These are phyloP conservation scores for Psittacus erithacus DNA, from an alignment of 2,113 vertebrate species.

Conservation along the genomic window DNA sequence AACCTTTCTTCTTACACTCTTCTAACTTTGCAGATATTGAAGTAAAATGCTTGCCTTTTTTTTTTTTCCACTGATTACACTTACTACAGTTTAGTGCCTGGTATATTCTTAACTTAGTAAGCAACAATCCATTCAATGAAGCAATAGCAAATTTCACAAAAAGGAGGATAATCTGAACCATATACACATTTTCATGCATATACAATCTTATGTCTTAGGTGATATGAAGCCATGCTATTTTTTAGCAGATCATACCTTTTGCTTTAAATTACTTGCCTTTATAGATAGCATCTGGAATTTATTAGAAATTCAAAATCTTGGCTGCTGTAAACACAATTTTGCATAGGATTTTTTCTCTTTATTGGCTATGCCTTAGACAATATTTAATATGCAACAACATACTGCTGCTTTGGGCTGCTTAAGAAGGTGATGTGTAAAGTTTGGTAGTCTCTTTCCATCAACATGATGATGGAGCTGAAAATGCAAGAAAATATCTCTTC, in stretches of 20 bases:
- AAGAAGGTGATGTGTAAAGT: neutral
- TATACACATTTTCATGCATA: accelerated
- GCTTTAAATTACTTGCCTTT: neutral
- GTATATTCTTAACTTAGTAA: neutral
- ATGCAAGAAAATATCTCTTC: neutral
- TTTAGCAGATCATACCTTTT: neutral
- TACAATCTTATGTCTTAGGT: neutral
- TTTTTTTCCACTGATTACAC: neutral
- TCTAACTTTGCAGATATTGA: neutral
- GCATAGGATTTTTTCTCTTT: neutral
- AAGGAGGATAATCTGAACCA: neutral
- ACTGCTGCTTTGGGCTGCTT: neutral
- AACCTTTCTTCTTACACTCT: neutral
- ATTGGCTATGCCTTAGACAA: neutral
- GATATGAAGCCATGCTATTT: neutral
- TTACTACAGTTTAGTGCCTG: neutral
- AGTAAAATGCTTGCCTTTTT: neutral
- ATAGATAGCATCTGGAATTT: neutral
- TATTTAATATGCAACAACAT: neutral
- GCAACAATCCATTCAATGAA: neutral
- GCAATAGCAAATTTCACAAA: neutral
- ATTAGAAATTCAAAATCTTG: neutral
- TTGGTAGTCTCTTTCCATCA: neutral
- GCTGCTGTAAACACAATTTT: neutral
- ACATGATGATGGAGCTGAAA: neutral